A percentile compares a stretch with the other conserved stretches of the same genome.
Conservation (phyloP, 2,113 vertebrate genomes). For the Laticauda laticaudata region DNA sequence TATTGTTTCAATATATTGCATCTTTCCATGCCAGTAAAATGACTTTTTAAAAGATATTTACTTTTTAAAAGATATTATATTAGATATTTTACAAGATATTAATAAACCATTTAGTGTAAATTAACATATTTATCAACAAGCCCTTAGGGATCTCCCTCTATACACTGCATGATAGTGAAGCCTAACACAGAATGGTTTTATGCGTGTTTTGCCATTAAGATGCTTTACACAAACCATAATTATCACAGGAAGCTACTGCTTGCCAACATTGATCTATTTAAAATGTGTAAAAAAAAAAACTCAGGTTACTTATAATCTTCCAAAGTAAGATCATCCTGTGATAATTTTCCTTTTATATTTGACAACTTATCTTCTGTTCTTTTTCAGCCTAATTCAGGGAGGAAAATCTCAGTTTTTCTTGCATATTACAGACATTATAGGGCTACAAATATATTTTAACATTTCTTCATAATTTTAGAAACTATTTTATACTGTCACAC, state of each 20-base stretch:
- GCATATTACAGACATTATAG: not conserved
- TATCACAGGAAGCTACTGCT: not conserved
- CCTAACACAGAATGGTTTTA: not conserved
- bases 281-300: not conserved
- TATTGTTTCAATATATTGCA: not conserved
- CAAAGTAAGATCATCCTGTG: not conserved
- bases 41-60: not conserved
- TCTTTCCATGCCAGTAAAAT: not conserved
- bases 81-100: not conserved
- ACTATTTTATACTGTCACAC: not conserved
- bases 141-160: not conserved
- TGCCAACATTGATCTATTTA: not conserved
- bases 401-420: not conserved
- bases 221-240: not conserved
- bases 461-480: not conserved
- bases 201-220: not conserved
- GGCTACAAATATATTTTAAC: not conserved
- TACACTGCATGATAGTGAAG: not conserved
- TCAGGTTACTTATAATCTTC: not conserved
- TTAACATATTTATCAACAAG: not conserved
- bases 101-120: not conserved
- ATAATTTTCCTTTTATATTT: not conserved
- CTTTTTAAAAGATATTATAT: no score
- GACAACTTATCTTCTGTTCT: not conserved
- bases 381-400: not conserved